Base-by-base conservation (phyloP, 2,113 vertebrate species). In the Chiloscyllium plagiosum region DNA sequence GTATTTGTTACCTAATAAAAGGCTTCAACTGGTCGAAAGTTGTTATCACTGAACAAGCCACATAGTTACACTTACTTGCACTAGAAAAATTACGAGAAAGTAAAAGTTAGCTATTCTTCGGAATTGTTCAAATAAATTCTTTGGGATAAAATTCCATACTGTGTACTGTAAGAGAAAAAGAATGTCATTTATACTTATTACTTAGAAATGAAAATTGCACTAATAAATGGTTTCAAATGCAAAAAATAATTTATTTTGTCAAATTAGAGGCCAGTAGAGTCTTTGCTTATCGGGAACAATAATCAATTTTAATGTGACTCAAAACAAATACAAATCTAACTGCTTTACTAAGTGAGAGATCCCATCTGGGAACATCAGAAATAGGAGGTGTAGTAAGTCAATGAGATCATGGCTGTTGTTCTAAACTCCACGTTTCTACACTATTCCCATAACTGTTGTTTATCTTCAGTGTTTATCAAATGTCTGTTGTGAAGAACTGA, bases 81-180 rank as follows among this genome's bases (percentile, higher is more conserved):
- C 99, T 96, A 99, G 99, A 98, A 99, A 99, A 97, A 99, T 99
- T 96, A 99, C 99, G 97, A 99, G 98, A 97, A 99, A 99, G 97
- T 99, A 99, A 97, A 99, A 99, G 97, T 99, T 99, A 97, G 99
- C 99, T 97, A 99, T 98, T 97, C 99, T 99, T 98, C 99, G 98
- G 98, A 99, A 99, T 97, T 99, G 99, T 96, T 99, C 99, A 97
- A 99, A 99, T 97, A 99, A 97, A 98, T 99, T 99, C 97, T 99
- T 99, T 37, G 99, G 99, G 97, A 99, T 97, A 97, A 99, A 99
- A 97, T 99, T 99, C 99, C 99, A 99, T 96, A 99, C 96, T 24
- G 99, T 99, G 97, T 99, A 99, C 99, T 99, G 96, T 76, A 97
- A 96, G 42, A 87, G 95, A 7, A 94, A 96, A 96, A 66, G 93